These are phyloP conservation scores for Microctonus aethiopoides DNA, from an alignment of 2,888 invertebrate species.

Conservation along the genomic window DNA sequence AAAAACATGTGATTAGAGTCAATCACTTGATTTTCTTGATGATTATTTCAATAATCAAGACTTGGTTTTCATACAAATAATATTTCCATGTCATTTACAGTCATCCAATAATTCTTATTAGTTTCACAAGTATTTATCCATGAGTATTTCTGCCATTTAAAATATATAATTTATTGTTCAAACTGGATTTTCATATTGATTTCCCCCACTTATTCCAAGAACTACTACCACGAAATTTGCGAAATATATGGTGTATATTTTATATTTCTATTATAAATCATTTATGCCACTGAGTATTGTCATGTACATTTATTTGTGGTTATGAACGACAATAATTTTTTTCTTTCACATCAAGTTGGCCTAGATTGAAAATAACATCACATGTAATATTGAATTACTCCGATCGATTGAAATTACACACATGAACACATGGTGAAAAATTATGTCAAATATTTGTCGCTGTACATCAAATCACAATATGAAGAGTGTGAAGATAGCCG, in stretches of 20 bases:
- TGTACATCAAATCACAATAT: no score
- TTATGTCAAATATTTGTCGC: neutral
- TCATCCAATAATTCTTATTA: neutral
- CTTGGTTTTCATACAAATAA: neutral
- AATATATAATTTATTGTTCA: neutral
- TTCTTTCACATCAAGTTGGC: neutral
- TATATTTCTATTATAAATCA: neutral
- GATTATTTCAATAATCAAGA: neutral
- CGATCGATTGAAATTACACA: neutral
- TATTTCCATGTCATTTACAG: neutral
- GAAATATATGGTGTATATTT: neutral
- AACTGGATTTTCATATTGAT: conserved; percentile 40
- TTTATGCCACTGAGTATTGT: no score
- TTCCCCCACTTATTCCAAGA: conserved; percentile 29
- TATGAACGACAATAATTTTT: neutral
- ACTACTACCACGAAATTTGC: neutral
- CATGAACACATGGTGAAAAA: neutral
- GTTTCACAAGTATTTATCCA: neutral
- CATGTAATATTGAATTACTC: neutral
- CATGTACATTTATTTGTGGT: neutral
- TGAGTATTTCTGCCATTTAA: neutral
- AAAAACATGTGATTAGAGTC: neutral
- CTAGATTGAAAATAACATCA: neutral
- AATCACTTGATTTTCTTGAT: neutral
- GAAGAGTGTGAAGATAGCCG: no score